A percentile compares a stretch with the other conserved stretches of the same genome.
phyloP scores from a whole-genome alignment of 2,888 invertebrate species.

The Agrochola macilenta region DNA sequence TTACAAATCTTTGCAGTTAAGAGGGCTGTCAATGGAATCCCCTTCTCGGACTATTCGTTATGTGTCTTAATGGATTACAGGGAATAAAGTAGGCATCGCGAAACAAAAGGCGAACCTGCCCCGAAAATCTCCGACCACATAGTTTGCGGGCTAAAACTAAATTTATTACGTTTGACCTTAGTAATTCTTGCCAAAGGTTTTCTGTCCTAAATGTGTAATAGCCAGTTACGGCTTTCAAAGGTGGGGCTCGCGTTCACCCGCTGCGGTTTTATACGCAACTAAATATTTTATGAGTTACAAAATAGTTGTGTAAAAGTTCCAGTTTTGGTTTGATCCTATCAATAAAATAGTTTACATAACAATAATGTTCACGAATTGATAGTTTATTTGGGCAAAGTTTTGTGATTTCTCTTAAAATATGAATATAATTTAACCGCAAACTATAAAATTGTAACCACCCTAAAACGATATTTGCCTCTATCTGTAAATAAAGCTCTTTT shows the following conservation, averaged over 20 bases:
- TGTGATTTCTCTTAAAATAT: conserved; percentile 26
- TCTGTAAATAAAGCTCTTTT: neutral
- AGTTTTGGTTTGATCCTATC: conserved; percentile 78
- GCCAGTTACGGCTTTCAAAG: conserved; percentile 86
- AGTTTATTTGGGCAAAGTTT: conserved; percentile 47
- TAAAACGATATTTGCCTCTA: neutral
- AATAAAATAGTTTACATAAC: conserved; percentile 71
- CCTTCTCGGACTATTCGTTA: conserved; percentile 86
- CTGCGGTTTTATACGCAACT: conserved; percentile 87
- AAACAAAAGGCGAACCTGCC: conserved; percentile 87
- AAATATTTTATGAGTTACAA: conserved; percentile 88
- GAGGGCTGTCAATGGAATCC: conserved; percentile 88
- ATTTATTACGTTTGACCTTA: conserved; percentile 90
- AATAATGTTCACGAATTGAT: conserved; percentile 63
- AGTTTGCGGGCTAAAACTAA: conserved; percentile 89
- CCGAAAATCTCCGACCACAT: conserved; percentile 88
- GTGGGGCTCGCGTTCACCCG: conserved; percentile 79
- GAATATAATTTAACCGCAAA: conserved; percentile 23
- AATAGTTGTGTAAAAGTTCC: conserved; percentile 83
- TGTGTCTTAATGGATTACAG: conserved; percentile 89
- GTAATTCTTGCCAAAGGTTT: conserved; percentile 88
- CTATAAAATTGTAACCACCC: neutral
- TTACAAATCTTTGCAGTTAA: conserved; percentile 88
- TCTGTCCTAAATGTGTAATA: conserved; percentile 85
- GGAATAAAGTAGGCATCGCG: conserved; percentile 88